phyloP scores from a whole-genome alignment of 2,888 invertebrate species.

The Catocala nupta region DNA sequence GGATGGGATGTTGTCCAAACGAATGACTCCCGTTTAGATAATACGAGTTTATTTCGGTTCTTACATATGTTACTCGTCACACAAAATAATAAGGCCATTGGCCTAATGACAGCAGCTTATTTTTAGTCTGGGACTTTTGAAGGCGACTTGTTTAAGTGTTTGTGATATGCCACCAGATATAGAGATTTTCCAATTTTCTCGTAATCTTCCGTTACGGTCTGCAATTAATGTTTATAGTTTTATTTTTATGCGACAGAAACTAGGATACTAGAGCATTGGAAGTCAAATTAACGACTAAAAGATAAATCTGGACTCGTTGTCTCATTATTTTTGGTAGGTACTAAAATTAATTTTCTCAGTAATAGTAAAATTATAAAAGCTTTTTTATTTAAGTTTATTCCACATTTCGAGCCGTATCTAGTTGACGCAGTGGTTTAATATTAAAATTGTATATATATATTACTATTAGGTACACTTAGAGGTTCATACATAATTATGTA shows the following conservation, averaged over 20 bases:
- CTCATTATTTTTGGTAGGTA: constrained; percentile 10
- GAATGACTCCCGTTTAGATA: constrained; percentile 81
- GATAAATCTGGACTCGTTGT: constrained; percentile 23
- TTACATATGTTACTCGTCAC: constrained; percentile 85
- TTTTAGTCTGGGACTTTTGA: constrained; percentile 73
- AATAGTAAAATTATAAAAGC: constrained; percentile 9
- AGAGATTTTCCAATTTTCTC: constrained; percentile 52
- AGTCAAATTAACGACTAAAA: constrained; percentile 30
- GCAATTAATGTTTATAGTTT: not conserved
- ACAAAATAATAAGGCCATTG: constrained; percentile 86
- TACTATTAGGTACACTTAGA: no score
- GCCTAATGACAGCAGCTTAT: constrained; percentile 84
- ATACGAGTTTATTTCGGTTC: constrained; percentile 81
- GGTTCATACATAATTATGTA: no score
- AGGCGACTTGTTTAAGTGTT: constrained; percentile 71
- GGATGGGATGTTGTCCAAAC: constrained; percentile 67
- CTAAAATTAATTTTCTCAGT: constrained; percentile 16
- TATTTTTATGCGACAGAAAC: constrained; percentile 21
- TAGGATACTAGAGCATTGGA: constrained; percentile 29
- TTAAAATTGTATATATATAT: no score
- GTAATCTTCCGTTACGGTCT: constrained; percentile 29
- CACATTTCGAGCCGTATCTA: no score
- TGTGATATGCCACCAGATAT: constrained; percentile 53
- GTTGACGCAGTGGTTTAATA: no score
- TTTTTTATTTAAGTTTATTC: constrained; percentile 1